phyloP scores from a whole-genome alignment of 2,888 invertebrate species.

The Anticlea derivata region DNA sequence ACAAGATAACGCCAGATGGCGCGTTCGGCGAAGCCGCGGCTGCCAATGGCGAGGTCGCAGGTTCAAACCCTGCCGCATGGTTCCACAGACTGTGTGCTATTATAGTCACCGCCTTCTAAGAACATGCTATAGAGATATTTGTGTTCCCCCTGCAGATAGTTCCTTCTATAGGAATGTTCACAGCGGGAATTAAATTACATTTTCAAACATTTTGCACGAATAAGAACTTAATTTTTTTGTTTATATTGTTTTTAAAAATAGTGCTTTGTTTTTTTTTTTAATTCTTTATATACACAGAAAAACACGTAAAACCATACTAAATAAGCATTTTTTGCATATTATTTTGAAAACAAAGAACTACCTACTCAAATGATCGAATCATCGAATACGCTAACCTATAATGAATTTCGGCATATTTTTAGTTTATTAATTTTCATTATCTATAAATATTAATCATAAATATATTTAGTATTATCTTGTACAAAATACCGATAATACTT shows the following conservation, averaged over 20 bases:
- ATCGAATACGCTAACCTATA: too few species aligned
- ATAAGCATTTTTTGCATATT: too few species aligned
- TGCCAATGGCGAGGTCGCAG: slow-evolving; percentile 20
- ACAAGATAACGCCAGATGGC: slow-evolving; percentile 24
- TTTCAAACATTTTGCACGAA: slow-evolving; percentile 18
- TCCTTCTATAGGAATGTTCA: slow-evolving; percentile 31
- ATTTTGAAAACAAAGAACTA: too few species aligned
- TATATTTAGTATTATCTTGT: too few species aligned
- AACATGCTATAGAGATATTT: slow-evolving; percentile 38
- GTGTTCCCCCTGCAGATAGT: slow-evolving; percentile 24
- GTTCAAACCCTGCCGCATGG: slow-evolving; percentile 39
- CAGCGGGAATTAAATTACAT: slow-evolving; percentile 33
- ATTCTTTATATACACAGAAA: too few species aligned
- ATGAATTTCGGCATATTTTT: too few species aligned
- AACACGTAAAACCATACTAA: too few species aligned
- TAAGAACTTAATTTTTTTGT: too few species aligned
- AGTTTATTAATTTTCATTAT: not conserved
- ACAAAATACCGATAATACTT: too few species aligned
- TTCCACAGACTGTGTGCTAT: slow-evolving; percentile 40
- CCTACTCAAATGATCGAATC: too few species aligned
- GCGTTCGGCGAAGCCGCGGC: slow-evolving; percentile 19
- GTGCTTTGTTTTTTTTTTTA: too few species aligned
- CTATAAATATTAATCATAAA: not conserved
- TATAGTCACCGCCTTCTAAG: slow-evolving; percentile 43
- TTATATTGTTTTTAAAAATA: too few species aligned